phyloP scores from a whole-genome alignment of 92 coral and sea anemone genomes.

The Heliopora coerulea region DNA sequence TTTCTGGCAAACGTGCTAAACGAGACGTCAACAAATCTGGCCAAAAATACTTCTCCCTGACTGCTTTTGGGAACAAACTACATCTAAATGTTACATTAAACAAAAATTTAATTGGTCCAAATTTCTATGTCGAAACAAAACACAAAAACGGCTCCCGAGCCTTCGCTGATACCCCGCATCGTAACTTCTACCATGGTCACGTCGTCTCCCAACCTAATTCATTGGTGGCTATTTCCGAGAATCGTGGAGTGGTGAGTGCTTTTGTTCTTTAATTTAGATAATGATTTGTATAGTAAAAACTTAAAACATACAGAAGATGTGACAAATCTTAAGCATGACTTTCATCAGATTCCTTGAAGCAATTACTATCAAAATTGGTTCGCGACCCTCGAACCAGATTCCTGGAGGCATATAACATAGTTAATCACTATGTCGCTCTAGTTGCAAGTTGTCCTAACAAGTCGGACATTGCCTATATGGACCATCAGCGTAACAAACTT shows the following conservation, averaged over 20 bases:
- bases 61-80: conserved; percentile 70
- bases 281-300: too few relatives aligned
- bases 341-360: too few relatives aligned
- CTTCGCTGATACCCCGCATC: conserved; percentile 53
- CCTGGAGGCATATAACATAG: too few relatives aligned
- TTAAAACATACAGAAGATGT: too few relatives aligned
- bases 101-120: conserved; percentile 66
- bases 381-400: too few relatives aligned
- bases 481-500: too few relatives aligned
- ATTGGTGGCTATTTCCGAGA: conserved; percentile 71
- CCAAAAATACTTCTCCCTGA: conserved; percentile 48
- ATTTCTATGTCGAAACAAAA: conserved; percentile 55
- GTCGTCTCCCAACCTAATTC: conserved; percentile 74
- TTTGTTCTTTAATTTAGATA: too few relatives aligned
- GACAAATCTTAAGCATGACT: too few relatives aligned
- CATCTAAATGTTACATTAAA: conserved; percentile 69
- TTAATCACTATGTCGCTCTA: too few relatives aligned
- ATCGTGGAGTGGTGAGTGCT: conserved; percentile 81
- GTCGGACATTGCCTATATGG: too few relatives aligned
- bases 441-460: too few relatives aligned
- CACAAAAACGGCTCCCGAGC: conserved; percentile 58
- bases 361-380: too few relatives aligned
- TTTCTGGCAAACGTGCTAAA: conserved; percentile 39
- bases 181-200: conserved; percentile 68
- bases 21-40: conserved; percentile 44